Percentiles rank a stretch among this genome's conserved stretches.
Evolutionary conservation across 2,888 invertebrate genomes (phyloP).

Genomic region (Petrolisthes manimaculis): DNA sequence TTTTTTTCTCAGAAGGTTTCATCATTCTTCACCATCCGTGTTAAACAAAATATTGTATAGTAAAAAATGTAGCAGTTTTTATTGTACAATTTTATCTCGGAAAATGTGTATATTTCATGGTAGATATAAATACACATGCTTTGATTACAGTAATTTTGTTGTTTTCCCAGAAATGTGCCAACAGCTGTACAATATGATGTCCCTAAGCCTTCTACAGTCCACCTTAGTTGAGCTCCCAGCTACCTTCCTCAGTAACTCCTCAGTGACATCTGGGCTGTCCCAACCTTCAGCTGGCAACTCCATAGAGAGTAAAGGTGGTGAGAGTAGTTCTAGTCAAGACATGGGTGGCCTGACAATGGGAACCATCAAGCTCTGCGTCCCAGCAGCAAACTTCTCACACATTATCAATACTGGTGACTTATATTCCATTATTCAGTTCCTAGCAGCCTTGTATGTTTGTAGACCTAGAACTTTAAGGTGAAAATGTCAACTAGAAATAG

Average conservation of each 20-base stretch:
- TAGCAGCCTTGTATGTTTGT: too few species aligned
- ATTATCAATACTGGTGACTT: constrained; percentile 56
- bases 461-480: too few species aligned
- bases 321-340: constrained; percentile 6
- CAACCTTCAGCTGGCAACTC: background rate
- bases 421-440: background rate
- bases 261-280: background rate
- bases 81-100: too few species aligned
- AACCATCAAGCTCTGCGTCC: constrained; percentile 51
- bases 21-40: too few species aligned
- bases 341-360: constrained; percentile 25
- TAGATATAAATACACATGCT: too few species aligned
- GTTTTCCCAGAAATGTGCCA: constrained; percentile 51
- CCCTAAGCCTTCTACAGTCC: constrained; percentile 49
- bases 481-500: background rate
- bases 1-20: too few species aligned
- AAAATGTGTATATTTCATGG: too few species aligned
- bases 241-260: constrained; percentile 32
- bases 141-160: background rate
- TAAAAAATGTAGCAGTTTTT: too few species aligned
- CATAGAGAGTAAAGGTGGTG: background rate
- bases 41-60: too few species aligned
- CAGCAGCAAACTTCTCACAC: constrained; percentile 53
- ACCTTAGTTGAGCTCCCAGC: constrained; percentile 55
- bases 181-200: constrained; percentile 53